Evolutionary conservation across 2,797 vertebrate genomes (phyloP).

Genomic region (Catharus ustulatus): DNA sequence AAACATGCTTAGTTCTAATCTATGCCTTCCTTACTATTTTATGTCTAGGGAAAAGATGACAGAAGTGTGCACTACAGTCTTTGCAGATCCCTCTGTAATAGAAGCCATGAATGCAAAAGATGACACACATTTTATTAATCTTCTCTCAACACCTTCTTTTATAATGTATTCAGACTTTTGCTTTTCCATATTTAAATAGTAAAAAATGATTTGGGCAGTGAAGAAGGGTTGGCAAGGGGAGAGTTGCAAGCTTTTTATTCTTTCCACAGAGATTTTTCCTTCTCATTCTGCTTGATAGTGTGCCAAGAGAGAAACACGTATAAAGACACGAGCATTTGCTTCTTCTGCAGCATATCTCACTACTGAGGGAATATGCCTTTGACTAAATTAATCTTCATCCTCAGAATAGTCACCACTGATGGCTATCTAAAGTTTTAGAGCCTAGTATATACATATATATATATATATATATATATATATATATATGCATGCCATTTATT

Average conservation of each 20-base stretch:
- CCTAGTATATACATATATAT: not conserved
- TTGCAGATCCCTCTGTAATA: conserved; percentile 32
- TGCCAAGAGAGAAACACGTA: not conserved
- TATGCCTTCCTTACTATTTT: conserved; percentile 64
- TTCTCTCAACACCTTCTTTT: conserved; percentile 48
- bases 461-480: not conserved
- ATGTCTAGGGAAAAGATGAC: conserved; percentile 50
- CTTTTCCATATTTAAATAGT: conserved; percentile 59
- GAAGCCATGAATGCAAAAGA: conserved; percentile 52
- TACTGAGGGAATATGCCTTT: not conserved
- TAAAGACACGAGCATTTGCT: not conserved
- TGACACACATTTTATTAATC: conserved; percentile 67
- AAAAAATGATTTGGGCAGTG: conserved; percentile 46
- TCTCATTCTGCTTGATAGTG: not conserved
- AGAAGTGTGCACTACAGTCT: conserved; percentile 27
- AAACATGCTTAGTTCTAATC: conserved; percentile 64
- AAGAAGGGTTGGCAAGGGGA: not conserved
- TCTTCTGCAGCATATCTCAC: not conserved
- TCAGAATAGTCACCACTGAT: not conserved
- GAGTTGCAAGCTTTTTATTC: not conserved
- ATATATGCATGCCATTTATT: not conserved
- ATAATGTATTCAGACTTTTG: conserved; percentile 52
- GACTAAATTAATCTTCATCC: not conserved
- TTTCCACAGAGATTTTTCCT: conserved; percentile 41
- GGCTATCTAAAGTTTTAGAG: not conserved